These are phyloP conservation scores for Pygoscelis adeliae DNA, from an alignment of 2,113 vertebrate species.

Conservation along the genomic window DNA sequence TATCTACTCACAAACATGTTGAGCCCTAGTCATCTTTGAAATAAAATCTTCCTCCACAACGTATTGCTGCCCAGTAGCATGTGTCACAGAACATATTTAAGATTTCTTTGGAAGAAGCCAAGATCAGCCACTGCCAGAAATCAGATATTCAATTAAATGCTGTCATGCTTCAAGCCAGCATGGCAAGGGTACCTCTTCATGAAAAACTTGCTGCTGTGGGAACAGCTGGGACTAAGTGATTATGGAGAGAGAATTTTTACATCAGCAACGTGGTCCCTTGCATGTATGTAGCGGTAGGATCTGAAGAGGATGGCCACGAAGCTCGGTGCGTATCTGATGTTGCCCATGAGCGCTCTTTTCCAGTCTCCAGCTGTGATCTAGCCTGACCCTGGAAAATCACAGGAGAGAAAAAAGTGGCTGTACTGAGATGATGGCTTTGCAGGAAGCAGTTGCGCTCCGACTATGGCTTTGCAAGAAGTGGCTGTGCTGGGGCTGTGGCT, in stretches of 20 bases:
- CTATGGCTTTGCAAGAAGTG: not conserved
- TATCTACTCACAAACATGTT: not conserved
- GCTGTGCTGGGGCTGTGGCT: not conserved
- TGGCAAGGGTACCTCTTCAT: not conserved
- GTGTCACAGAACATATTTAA: not conserved
- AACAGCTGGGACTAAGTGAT: not conserved
- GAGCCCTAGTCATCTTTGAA: not conserved
- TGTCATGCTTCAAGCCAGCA: not conserved
- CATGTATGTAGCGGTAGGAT: not conserved
- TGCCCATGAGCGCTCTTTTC: not conserved
- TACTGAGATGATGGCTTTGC: not conserved
- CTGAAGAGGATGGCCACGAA: not conserved
- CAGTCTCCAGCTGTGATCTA: not conserved
- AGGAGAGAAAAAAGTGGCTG: not conserved
- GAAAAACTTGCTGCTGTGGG: not conserved
- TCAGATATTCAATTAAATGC: not conserved
- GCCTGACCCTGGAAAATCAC: not conserved
- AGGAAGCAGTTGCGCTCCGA: not conserved
- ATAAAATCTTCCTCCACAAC: not conserved
- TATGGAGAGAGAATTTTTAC: not conserved
- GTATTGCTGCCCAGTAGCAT: conserved; percentile 8
- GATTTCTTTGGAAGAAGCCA: not conserved
- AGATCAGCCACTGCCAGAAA: not conserved
- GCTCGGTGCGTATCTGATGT: not conserved
- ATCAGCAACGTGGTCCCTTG: not conserved